Percentiles rank a stretch among this genome's conserved stretches.
These are phyloP conservation scores for Ennomos fuscantarius DNA, from an alignment of 2,888 invertebrate species.

Conservation along the genomic window DNA sequence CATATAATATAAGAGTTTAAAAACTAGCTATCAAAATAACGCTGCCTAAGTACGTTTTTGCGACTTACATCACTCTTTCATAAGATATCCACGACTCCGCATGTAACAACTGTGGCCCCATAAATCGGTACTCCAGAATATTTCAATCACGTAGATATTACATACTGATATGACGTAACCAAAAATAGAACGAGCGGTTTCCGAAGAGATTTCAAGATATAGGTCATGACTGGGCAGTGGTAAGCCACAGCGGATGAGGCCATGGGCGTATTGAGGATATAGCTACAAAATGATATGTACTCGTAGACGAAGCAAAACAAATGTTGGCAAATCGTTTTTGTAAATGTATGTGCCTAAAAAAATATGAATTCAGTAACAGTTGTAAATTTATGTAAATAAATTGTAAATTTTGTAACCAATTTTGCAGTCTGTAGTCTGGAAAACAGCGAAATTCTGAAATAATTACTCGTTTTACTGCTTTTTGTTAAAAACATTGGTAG, in stretches of 20 bases:
- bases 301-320: too few species aligned
- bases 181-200: conserved; percentile 33
- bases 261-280: conserved; percentile 8
- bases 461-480: too few species aligned
- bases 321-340: too few species aligned
- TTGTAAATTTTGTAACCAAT: too few species aligned
- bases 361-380: too few species aligned
- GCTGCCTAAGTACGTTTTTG: not conserved
- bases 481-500: too few species aligned
- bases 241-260: conserved; percentile 30
- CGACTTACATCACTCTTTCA: conserved; percentile 13
- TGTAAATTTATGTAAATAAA: too few species aligned
- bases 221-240: conserved; percentile 33
- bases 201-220: conserved; percentile 33
- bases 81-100: conserved; percentile 1
- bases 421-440: too few species aligned
- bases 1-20: too few species aligned
- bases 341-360: too few species aligned
- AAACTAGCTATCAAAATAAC: too few species aligned
- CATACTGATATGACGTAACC: conserved; percentile 16
- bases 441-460: too few species aligned
- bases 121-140: conserved; percentile 23
- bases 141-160: conserved; percentile 26
- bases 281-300: not conserved
- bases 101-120: conserved; percentile 8